A percentile compares a stretch with the other conserved stretches of the same genome.
phyloP scores from a whole-genome alignment of 2,888 invertebrate species.

The Mimachlamys varia region DNA sequence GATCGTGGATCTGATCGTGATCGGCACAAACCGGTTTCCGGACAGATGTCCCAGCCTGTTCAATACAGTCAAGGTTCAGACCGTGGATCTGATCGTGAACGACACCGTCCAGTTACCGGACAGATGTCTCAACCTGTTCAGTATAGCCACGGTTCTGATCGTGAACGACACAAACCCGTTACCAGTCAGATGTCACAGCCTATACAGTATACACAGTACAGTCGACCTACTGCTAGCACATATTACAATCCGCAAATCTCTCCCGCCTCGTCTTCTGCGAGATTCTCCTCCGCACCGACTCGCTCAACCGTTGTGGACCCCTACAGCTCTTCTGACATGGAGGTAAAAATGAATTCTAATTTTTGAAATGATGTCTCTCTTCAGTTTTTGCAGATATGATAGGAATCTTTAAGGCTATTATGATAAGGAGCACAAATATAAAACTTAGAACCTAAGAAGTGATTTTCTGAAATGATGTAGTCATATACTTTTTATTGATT shows the following conservation, averaged over 20 bases:
- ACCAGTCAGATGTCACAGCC: neutral
- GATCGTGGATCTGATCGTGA: neutral
- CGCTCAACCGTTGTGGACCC: neutral
- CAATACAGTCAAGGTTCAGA: neutral
- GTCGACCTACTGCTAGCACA: neutral
- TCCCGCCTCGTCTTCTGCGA: neutral
- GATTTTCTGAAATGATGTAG: too few species aligned
- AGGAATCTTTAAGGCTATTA: too few species aligned
- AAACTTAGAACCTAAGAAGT: too few species aligned
- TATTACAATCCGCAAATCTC: neutral
- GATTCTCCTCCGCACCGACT: neutral
- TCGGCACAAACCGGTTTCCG: neutral
- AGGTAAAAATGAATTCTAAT: neutral
- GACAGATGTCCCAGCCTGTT: neutral
- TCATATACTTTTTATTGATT: too few species aligned
- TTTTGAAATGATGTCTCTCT: too few species aligned
- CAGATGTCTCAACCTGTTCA: neutral
- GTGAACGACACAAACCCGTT: neutral
- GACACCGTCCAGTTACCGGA: neutral
- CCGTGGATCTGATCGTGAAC: neutral
- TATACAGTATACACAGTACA: neutral
- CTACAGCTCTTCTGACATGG: conserved; percentile 24
- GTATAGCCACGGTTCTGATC: neutral
- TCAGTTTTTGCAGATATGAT: too few species aligned
- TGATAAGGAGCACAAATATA: too few species aligned